phyloP scores from a whole-genome alignment of 2,888 invertebrate species.

The Drosophila pegasa region DNA sequence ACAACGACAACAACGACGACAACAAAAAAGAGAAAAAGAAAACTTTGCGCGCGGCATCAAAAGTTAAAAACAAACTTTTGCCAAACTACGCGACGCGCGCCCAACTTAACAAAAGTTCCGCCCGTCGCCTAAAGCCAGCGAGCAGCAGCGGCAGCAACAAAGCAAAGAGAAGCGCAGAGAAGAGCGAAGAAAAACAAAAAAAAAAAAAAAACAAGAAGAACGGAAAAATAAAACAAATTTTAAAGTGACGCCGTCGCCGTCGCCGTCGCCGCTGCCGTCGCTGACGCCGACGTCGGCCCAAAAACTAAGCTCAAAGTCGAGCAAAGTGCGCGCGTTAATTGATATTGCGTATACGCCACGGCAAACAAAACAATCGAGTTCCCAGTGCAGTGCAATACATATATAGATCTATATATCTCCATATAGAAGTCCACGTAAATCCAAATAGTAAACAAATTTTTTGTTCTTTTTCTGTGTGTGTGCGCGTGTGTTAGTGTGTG shows the following conservation, averaged over 20 bases:
- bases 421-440: no score
- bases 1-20: slow-evolving; percentile 12
- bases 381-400: neutral
- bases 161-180: neutral
- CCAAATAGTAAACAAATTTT: slow-evolving; percentile 8
- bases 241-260: slow-evolving; percentile 39
- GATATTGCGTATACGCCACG: slow-evolving; percentile 67
- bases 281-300: slow-evolving; percentile 27
- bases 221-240: slow-evolving; percentile 16
- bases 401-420: neutral
- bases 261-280: slow-evolving; percentile 18
- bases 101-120: slow-evolving; percentile 47
- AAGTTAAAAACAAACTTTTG: slow-evolving; percentile 63
- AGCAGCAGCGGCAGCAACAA: neutral
- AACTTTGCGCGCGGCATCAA: slow-evolving; percentile 52
- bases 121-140: slow-evolving; percentile 1
- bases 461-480: slow-evolving; percentile 28
- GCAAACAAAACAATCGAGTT: neutral
- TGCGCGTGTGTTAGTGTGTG: slow-evolving; percentile 19
- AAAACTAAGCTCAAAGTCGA: slow-evolving; percentile 55
- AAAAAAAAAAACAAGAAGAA: slow-evolving; percentile 7
- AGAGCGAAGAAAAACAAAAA: neutral
- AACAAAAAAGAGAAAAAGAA: slow-evolving; percentile 24
- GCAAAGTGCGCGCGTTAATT: slow-evolving; percentile 66
- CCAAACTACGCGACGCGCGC: slow-evolving; percentile 56